These are phyloP conservation scores for Zootermopsis nevadensis DNA, from an alignment of 2,888 invertebrate species.

Conservation along the genomic window DNA sequence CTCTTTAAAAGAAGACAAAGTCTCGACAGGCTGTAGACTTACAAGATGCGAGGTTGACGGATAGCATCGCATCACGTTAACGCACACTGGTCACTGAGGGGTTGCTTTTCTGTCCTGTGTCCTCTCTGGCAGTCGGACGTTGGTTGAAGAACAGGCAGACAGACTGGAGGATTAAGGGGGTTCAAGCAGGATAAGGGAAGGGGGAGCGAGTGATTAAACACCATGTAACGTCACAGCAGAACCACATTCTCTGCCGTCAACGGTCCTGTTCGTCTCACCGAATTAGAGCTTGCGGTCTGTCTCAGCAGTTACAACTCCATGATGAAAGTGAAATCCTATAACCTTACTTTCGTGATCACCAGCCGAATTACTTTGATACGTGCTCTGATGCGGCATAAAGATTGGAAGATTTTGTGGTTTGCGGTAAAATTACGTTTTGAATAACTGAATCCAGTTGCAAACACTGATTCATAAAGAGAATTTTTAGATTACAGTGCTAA, in stretches of 20 bases:
- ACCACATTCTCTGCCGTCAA: constrained; percentile 17
- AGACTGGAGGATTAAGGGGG: constrained; percentile 21
- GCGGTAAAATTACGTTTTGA: neutral
- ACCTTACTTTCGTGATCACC: neutral
- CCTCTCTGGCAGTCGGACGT: neutral
- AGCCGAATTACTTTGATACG: neutral
- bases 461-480: no score
- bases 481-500: no score
- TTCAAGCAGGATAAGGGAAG: neutral
- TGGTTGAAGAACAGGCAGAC: neutral
- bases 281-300: constrained; percentile 20
- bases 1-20: neutral
- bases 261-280: neutral
- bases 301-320: constrained; percentile 18
- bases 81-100: neutral
- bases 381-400: neutral
- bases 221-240: constrained; percentile 22
- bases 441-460: no score
- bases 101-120: neutral
- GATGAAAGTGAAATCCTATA: constrained; percentile 1
- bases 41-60: neutral
- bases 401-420: constrained; percentile 5
- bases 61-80: neutral
- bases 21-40: neutral
- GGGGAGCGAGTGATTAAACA: constrained; percentile 19